Evolutionary conservation across 2,888 invertebrate species (phyloP).

Genomic region (Empis livida): DNA sequence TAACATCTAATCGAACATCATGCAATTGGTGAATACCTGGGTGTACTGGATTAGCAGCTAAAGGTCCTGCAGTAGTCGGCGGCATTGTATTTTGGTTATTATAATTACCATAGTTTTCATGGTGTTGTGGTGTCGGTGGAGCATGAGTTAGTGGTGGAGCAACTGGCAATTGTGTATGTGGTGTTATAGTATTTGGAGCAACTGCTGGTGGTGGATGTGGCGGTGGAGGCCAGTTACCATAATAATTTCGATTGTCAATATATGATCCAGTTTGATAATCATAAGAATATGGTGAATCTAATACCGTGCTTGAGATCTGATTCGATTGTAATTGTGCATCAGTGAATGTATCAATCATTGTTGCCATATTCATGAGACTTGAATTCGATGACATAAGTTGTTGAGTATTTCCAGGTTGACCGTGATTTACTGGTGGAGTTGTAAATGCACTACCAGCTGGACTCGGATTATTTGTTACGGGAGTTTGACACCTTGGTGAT

Average conservation of each 20-base stretch:
- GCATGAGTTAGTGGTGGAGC: constrained; percentile 16
- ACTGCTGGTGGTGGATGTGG: constrained; percentile 28
- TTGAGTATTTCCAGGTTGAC: constrained; percentile 21
- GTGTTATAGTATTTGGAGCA: constrained; percentile 7
- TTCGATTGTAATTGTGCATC: constrained; percentile 71
- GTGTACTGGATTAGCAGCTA: neutral
- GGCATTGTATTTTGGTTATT: constrained; percentile 19
- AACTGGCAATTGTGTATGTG: constrained; percentile 2
- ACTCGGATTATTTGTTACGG: constrained; percentile 43
- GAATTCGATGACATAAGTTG: constrained; percentile 37
- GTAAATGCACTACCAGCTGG: constrained; percentile 37
- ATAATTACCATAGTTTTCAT: constrained; percentile 24
- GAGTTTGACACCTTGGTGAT: constrained; percentile 34
- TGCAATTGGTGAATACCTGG: constrained; percentile 14
- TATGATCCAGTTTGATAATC: constrained; percentile 45
- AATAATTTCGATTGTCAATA: constrained; percentile 49
- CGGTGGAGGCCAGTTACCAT: constrained; percentile 45
- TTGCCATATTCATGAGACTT: constrained; percentile 57
- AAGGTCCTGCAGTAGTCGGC: constrained; percentile 18
- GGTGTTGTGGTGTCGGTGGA: constrained; percentile 17
- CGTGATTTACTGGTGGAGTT: constrained; percentile 20
- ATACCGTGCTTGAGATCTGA: constrained; percentile 72
- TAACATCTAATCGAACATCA: constrained; percentile 27
- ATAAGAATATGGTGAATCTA: constrained; percentile 55
- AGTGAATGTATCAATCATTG: constrained; percentile 64